Conservation (phyloP, 30 jellyfish, hydroid and myxozoan species). For the Catostylus mosaicus region DNA sequence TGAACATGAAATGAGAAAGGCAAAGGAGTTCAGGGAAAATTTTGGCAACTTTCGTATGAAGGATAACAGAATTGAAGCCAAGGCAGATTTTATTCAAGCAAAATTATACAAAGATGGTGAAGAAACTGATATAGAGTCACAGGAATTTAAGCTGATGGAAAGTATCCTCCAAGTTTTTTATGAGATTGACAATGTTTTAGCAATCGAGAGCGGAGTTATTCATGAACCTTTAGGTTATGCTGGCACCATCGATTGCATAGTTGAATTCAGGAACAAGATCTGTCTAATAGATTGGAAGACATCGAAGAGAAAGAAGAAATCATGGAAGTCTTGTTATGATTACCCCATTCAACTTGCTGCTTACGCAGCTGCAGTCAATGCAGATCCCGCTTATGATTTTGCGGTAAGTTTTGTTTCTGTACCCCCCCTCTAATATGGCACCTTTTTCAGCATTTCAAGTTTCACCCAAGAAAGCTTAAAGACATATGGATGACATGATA, state of each 20-base stretch:
- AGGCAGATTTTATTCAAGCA: constrained; percentile 13
- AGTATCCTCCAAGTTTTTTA: constrained; percentile 25
- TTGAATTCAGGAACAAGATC: constrained; percentile 17
- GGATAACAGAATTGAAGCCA: background rate
- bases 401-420: constrained; percentile 57
- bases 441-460: no score
- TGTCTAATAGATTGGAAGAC: constrained; percentile 74
- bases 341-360: constrained; percentile 73
- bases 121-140: background rate
- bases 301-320: constrained; percentile 16
- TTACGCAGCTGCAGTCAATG: constrained; percentile 70
- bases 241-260: constrained; percentile 70
- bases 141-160: background rate
- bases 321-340: constrained; percentile 48
- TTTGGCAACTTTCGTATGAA: constrained; percentile 29
- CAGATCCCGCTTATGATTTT: constrained; percentile 57
- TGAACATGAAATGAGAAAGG: background rate
- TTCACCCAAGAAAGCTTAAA: no score
- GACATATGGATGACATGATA: no score
- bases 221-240: constrained; percentile 41
- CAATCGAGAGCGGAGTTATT: constrained; percentile 65
- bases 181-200: constrained; percentile 36
- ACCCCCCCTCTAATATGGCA: no score
- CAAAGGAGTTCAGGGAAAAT: constrained; percentile 10
- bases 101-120: background rate